Evolutionary conservation across 2,113 vertebrate species (phyloP).

Genomic region (Onychostoma macrolepis): DNA sequence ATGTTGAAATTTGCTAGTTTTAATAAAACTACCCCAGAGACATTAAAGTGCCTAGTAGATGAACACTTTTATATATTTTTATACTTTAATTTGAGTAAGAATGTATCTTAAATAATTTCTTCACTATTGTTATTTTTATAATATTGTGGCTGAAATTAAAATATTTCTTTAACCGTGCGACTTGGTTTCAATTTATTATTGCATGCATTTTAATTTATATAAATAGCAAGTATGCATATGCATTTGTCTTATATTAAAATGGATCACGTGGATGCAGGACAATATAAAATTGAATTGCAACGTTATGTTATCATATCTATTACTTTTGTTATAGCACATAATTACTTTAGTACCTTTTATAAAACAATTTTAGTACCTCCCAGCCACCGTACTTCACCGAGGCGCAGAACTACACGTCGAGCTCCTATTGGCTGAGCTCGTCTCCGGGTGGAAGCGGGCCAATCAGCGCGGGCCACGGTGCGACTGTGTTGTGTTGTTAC

Average conservation of each 20-base stretch:
- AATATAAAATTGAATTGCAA: background rate
- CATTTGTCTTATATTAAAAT: background rate
- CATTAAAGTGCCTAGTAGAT: background rate
- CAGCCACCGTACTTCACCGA: constrained; percentile 17
- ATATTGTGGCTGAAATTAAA: background rate
- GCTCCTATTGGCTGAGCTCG: constrained; percentile 42
- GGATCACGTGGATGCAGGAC: background rate
- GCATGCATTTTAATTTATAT: background rate
- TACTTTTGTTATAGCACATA: constrained; percentile 34
- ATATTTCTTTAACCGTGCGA: background rate
- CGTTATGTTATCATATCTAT: background rate
- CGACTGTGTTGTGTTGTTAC: constrained; percentile 12
- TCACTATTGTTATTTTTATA: background rate
- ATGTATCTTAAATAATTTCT: background rate
- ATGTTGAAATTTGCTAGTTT: background rate
- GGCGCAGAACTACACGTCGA: constrained; percentile 48
- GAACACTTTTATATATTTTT: background rate
- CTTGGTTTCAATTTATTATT: background rate
- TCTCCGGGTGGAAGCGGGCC: constrained; percentile 4
- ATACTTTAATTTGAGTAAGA: background rate
- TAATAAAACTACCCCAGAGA: background rate
- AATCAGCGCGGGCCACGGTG: constrained; percentile 59
- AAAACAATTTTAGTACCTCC: constrained; percentile 63
- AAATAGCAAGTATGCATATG: background rate
- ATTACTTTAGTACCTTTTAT: background rate